Evolutionary conservation across 2,797 vertebrate genomes (phyloP).

Genomic region (Limosa lapponica): DNA sequence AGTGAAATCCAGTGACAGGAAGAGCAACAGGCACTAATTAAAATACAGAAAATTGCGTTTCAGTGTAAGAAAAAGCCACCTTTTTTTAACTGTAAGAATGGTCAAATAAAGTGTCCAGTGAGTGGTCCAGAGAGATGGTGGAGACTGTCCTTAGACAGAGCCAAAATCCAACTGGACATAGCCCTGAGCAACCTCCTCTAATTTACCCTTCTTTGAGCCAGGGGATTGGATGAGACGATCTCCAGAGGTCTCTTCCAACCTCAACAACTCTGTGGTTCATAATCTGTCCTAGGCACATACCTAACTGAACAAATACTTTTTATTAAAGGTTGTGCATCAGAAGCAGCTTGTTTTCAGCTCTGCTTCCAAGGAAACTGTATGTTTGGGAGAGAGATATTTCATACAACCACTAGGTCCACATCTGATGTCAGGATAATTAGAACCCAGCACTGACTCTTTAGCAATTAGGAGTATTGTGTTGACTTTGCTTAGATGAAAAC

Average conservation of each 20-base stretch:
- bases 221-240: rapidly evolving
- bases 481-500: background rate
- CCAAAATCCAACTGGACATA: background rate
- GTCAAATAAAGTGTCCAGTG: background rate
- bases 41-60: background rate
- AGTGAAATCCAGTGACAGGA: background rate
- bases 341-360: background rate
- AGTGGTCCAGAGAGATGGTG: background rate
- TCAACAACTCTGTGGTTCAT: background rate
- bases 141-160: background rate
- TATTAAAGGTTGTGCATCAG: background rate
- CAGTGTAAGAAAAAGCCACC: background rate
- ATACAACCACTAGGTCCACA: background rate
- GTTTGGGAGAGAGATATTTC: background rate
- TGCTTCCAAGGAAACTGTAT: background rate
- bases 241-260: background rate
- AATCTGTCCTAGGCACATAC: background rate
- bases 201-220: background rate
- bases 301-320: background rate
- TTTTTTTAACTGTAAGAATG: background rate
- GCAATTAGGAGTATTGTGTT: background rate
- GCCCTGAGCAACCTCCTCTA: background rate
- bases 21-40: background rate
- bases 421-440: background rate
- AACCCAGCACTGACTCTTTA: background rate